Evolutionary conservation across 2,113 vertebrate species (phyloP).

Genomic region (Oreocharis arfaki): DNA sequence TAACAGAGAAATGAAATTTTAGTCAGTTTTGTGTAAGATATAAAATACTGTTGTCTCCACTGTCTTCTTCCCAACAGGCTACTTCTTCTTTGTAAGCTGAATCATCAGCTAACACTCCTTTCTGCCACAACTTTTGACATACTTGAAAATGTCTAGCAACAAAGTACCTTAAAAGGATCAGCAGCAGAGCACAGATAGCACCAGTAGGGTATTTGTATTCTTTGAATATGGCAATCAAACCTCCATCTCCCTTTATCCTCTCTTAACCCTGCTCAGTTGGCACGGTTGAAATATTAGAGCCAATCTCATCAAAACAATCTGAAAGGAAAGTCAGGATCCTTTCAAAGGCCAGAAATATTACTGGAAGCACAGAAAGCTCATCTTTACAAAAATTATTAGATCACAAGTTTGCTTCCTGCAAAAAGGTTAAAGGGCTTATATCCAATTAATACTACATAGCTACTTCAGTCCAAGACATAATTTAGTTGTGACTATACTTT

Average conservation of each 20-base stretch:
- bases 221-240: not conserved
- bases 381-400: conserved; percentile 72
- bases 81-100: not conserved
- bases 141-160: not conserved
- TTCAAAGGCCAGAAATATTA: conserved; percentile 67
- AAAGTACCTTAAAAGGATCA: not conserved
- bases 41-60: not conserved
- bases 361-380: conserved; percentile 66
- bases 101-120: not conserved
- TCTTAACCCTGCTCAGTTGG: not conserved
- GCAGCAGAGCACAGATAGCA: not conserved
- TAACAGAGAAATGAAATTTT: not conserved
- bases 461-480: conserved; percentile 50
- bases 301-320: conserved; percentile 31
- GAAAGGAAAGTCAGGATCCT: conserved; percentile 30
- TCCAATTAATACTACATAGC: conserved; percentile 68
- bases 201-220: not conserved
- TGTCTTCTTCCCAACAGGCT: not conserved
- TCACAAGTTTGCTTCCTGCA: conserved; percentile 72
- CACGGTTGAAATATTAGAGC: conserved; percentile 4
- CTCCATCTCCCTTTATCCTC: not conserved
- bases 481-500: conserved; percentile 63
- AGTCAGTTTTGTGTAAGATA: not conserved
- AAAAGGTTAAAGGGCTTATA: conserved; percentile 71
- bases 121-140: not conserved